A percentile compares a stretch with the other conserved stretches of the same genome.
Conservation (phyloP, 1,140 invertebrate species). For the Wasmannia auropunctata region DNA sequence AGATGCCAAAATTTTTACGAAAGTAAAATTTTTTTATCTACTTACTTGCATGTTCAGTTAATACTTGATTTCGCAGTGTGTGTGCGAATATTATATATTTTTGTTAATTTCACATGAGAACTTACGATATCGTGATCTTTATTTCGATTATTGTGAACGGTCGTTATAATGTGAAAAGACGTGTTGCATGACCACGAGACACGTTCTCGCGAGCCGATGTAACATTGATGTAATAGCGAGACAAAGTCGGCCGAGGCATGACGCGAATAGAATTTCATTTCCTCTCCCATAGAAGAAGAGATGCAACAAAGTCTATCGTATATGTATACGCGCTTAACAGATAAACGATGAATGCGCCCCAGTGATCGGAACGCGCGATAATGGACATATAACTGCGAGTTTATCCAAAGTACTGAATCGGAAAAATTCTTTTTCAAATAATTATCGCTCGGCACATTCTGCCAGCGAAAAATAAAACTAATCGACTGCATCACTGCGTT, state of each 20-base stretch:
- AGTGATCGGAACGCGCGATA: conserved; percentile 24
- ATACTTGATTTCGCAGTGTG: neutral
- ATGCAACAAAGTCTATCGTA: conserved; percentile 36
- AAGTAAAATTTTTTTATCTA: neutral
- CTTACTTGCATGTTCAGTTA: neutral
- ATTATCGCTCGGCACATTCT: conserved; percentile 33
- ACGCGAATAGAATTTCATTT: conserved; percentile 59
- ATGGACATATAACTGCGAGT: conserved; percentile 34
- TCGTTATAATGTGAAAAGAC: neutral
- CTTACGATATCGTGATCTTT: neutral
- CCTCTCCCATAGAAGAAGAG: conserved; percentile 34
- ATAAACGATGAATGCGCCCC: conserved; percentile 48
- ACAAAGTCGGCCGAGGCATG: conserved; percentile 50
- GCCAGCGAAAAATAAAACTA: conserved; percentile 25
- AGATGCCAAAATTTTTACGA: neutral
- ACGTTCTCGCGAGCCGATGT: conserved; percentile 33
- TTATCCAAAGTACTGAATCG: conserved; percentile 41
- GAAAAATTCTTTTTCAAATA: conserved; percentile 38
- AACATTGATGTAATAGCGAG: conserved; percentile 57
- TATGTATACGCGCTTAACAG: conserved; percentile 35
- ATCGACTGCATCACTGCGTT: conserved; percentile 36
- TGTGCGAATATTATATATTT: neutral
- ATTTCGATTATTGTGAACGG: neutral
- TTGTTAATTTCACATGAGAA: neutral
- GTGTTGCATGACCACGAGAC: conserved; percentile 25